Base-by-base conservation (phyloP, 2,888 invertebrate species). In the Frankliniella intonsa region DNA sequence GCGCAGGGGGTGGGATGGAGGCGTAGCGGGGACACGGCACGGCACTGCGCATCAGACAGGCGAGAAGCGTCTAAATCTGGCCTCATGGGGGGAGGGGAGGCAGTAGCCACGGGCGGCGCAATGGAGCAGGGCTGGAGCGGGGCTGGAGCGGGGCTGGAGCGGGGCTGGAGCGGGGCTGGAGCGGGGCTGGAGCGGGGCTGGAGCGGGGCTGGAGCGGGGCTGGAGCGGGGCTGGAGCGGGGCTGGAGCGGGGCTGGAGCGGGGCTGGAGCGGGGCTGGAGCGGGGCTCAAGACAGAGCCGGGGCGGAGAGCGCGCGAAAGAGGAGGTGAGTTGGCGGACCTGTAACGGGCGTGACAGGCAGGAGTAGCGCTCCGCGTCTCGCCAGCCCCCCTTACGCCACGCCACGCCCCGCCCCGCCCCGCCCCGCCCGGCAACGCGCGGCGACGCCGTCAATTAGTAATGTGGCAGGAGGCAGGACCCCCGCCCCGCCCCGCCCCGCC, bases 371-470 rank as follows among this genome's bases (percentile, higher is more conserved):
- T 2, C 17, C 14, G 55, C 17, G 55, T 17, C 55, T 17, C 55
- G 9, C 55, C 55, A 62, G 62, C 62, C 62, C 62, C 14, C 14
- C 62, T n/a, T n/a, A n/a, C n/a, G n/a, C n/a, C n/a, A n/a, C n/a
- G n/a, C n/a, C n/a, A n/a, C 0, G 62, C 62, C 62, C 62, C 17
- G 62, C 12, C 62, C 62, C 0, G 62, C n/a, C 62, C 8, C 38
- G 62, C 62, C 62, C 17, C 55, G 55, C 55, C 62, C 17, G n/a
- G 55, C 55, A 55, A n/a, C 62, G 14, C 62, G n/a, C 62, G 62
- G 62, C 62, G 62, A 62, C 62, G n/a, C 62, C 14, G 62, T 62
- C 62, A 62, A 62, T 62, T 62, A 62, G 62, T 62, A 62, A 62
- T 62, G 62, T 62, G n/a, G 62, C 62, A 17, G 17, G 19, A n/a